phyloP scores from a whole-genome alignment of 2,113 vertebrate genomes.

The Galbula dea region DNA sequence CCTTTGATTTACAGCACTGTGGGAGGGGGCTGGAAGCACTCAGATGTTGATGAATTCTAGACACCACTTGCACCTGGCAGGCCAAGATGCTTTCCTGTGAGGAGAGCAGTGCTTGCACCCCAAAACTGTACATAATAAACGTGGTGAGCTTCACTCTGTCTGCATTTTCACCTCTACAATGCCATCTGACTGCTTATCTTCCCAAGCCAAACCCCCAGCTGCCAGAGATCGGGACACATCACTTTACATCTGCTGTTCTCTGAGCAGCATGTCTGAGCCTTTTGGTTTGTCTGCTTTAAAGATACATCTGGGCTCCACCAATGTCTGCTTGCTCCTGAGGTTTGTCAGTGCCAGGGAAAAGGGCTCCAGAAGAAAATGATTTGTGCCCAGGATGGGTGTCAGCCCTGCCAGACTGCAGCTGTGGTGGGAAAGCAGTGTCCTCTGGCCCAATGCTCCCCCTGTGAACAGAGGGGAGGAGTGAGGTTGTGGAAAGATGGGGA shows the following conservation, averaged over 20 bases:
- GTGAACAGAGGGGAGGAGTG: neutral
- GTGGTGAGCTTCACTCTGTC: neutral
- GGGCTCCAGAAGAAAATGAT: neutral
- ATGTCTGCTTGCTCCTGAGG: fast-evolving
- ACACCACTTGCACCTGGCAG: neutral
- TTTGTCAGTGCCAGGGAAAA: neutral
- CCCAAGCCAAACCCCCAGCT: neutral
- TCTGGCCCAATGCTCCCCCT: neutral
- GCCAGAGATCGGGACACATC: neutral
- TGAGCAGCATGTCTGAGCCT: neutral
- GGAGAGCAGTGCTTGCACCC: neutral
- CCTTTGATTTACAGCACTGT: slow-evolving; percentile 29
- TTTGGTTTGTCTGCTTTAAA: neutral
- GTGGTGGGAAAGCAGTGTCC: neutral
- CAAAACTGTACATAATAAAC: neutral
- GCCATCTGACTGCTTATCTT: neutral
- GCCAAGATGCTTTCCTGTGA: neutral
- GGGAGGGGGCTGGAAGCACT: neutral
- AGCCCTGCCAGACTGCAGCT: neutral
- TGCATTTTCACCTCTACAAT: slow-evolving; percentile 3
- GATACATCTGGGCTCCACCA: neutral
- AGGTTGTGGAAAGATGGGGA: neutral
- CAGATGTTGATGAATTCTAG: slow-evolving; percentile 9
- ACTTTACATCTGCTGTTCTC: neutral
- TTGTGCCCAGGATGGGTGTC: neutral